Conservation (phyloP, 2,113 vertebrate genomes). For the Myotis davidii region DNA sequence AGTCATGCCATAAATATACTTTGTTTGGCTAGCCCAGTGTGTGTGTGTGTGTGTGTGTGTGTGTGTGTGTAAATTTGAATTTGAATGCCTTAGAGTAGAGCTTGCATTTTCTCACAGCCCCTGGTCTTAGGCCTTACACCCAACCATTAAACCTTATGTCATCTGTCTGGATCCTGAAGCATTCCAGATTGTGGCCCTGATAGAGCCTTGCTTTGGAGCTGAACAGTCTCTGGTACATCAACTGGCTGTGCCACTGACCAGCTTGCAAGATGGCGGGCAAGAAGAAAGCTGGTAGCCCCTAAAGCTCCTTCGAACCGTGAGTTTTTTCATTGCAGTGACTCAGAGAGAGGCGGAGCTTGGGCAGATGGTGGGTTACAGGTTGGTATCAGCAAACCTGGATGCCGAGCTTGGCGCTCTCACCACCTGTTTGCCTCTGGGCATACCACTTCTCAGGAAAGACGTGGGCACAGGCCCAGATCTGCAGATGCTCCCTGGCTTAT, state of each 20-base stretch:
- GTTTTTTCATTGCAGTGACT: conserved; percentile 46
- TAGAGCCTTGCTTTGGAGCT: neutral
- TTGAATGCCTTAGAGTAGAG: neutral
- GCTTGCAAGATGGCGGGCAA: neutral
- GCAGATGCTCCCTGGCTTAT: conserved; percentile 22
- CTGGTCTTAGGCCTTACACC: neutral
- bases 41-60: too few relatives aligned
- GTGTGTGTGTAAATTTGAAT: neutral
- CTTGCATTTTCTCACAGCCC: neutral
- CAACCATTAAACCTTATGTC: neutral
- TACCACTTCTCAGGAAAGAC: conserved; percentile 72
- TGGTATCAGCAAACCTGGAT: conserved; percentile 19
- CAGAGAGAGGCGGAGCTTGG: neutral
- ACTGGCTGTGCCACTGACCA: neutral
- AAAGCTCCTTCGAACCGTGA: neutral
- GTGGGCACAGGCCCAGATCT: conserved; percentile 55
- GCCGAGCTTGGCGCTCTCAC: conserved; percentile 4
- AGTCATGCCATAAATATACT: neutral
- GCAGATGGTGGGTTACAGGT: neutral
- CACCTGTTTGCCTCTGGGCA: conserved; percentile 73
- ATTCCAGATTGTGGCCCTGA: neutral
- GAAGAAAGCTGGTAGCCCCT: neutral
- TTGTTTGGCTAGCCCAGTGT: neutral
- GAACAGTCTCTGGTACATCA: neutral
- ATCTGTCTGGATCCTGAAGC: neutral